These are phyloP conservation scores for Cinara cedri DNA, from an alignment of 2,888 invertebrate genomes.

Conservation along the genomic window DNA sequence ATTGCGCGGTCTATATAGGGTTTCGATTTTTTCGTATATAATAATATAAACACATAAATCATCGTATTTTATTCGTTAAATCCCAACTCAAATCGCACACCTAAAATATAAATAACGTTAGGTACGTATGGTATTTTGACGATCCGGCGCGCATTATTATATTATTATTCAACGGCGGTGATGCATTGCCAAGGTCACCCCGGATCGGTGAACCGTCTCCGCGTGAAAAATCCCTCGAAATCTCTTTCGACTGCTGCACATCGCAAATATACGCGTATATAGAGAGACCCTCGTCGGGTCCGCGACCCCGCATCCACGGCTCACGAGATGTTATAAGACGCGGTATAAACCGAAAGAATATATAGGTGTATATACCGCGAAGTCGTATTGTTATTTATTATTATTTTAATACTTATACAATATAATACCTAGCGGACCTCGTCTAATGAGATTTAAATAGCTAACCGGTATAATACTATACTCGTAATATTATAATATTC, in stretches of 20 bases:
- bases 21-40: background rate
- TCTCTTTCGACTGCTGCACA: no score
- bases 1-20: background rate
- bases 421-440: background rate
- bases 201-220: constrained; percentile 42
- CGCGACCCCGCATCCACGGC: no score
- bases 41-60: constrained; percentile 15
- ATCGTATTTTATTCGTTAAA: constrained; percentile 5
- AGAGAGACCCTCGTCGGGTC: no score
- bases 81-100: constrained; percentile 12
- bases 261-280: no score
- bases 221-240: background rate
- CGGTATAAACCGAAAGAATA: background rate
- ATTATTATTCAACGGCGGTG: constrained; percentile 34
- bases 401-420: no score
- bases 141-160: background rate
- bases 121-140: constrained; percentile 13
- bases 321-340: background rate
- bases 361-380: no score
- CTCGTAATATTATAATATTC: no score
- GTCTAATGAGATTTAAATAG: constrained; percentile 56
- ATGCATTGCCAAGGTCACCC: constrained; percentile 35
- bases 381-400: no score
- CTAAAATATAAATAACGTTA: constrained; percentile 17
- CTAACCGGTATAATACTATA: no score